Evolutionary conservation across 2,888 invertebrate species (phyloP).

Genomic region (Pollenia labialis): DNA sequence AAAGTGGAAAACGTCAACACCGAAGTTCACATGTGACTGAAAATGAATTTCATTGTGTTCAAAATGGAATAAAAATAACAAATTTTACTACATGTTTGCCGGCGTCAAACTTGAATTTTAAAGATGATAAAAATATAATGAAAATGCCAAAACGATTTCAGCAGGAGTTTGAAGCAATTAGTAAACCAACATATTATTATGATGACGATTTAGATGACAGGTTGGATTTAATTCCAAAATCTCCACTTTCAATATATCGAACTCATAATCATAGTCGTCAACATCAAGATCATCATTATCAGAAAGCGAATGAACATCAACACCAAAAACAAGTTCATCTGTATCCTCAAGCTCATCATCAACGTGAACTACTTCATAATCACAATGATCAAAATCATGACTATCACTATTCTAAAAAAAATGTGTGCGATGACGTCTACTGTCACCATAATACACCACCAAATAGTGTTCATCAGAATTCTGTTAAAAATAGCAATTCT

Average conservation of each 20-base stretch:
- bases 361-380: slow-evolving; percentile 13
- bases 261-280: slow-evolving; percentile 21
- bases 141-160: slow-evolving; percentile 34
- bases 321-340: slow-evolving; percentile 3
- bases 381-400: slow-evolving; percentile 30
- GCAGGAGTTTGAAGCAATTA: slow-evolving; percentile 12
- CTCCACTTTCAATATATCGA: slow-evolving; percentile 1
- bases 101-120: background rate
- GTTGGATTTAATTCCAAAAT: slow-evolving; percentile 24
- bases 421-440: slow-evolving; percentile 18
- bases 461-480: slow-evolving; percentile 38
- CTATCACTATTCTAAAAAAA: slow-evolving; percentile 28
- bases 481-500: slow-evolving; percentile 12
- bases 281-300: slow-evolving; percentile 19
- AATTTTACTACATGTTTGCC: slow-evolving; percentile 6
- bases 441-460: slow-evolving; percentile 9
- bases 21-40: slow-evolving; percentile 4
- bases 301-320: slow-evolving; percentile 21
- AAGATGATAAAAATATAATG: slow-evolving; percentile 25
- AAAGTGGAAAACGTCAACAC: slow-evolving; percentile 6
- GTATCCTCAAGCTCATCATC: slow-evolving; percentile 27
- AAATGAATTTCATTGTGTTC: slow-evolving; percentile 19
- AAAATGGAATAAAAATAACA: slow-evolving; percentile 5
- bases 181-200: slow-evolving; percentile 20
- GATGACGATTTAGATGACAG: slow-evolving; percentile 5